phyloP scores from a whole-genome alignment of 2,888 invertebrate genomes.

The Apamea anceps region DNA sequence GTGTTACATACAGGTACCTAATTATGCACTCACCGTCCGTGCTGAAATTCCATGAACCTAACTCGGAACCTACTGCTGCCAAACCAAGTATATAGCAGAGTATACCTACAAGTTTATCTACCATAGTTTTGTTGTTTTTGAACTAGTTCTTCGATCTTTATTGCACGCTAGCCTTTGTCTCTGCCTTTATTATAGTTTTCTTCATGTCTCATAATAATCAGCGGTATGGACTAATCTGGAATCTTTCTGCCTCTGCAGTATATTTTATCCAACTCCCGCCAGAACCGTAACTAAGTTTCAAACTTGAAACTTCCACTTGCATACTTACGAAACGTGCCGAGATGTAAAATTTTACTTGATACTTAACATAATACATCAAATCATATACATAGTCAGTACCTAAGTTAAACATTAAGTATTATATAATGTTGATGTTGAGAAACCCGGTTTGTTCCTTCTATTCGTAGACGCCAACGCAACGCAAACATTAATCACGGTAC shows the following conservation, averaged over 20 bases:
- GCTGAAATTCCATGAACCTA: background rate
- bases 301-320: constrained; percentile 34
- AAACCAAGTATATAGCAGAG: background rate
- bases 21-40: background rate
- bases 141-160: background rate
- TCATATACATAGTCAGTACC: background rate
- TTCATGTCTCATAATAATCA: constrained; percentile 6
- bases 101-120: background rate
- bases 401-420: constrained; percentile 35
- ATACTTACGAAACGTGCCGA: constrained; percentile 36
- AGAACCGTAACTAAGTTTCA: constrained; percentile 35
- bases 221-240: constrained; percentile 6
- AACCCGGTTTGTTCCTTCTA: constrained; percentile 41
- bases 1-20: background rate
- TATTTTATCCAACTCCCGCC: constrained; percentile 23
- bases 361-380: constrained; percentile 3
- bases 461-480: constrained; percentile 40
- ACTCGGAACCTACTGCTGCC: background rate
- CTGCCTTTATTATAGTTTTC: background rate
- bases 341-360: constrained; percentile 32
- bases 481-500: constrained; percentile 62
- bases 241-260: constrained; percentile 21
- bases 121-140: background rate
- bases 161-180: background rate
- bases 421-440: constrained; percentile 35